Evolutionary conservation across 2,113 vertebrate genomes (phyloP).

Genomic region (Antechinus flavipes): DNA sequence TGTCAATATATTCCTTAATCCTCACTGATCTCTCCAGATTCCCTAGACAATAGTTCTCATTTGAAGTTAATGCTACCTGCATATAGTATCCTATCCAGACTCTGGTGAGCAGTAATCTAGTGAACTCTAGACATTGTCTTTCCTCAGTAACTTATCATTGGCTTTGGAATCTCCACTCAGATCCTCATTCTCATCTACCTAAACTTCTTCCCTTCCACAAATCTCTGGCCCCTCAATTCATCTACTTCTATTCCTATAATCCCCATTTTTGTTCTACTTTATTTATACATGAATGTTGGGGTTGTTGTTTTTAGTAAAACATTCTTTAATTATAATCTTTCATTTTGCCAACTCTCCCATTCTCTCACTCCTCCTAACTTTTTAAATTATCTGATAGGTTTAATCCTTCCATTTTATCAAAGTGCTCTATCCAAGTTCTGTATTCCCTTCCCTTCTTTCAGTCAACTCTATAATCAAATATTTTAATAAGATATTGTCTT

Average conservation of each 20-base stretch:
- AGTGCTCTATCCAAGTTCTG: not conserved
- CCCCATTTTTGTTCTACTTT: not conserved
- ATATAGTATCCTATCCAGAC: not conserved
- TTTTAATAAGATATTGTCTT: not conserved
- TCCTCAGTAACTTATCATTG: not conserved
- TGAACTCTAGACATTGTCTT: not conserved
- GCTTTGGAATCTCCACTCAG: not conserved
- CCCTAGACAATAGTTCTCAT: not conserved
- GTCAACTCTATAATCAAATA: not conserved
- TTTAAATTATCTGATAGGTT: too few relatives aligned
- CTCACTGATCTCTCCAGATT: not conserved
- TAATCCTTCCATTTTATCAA: not conserved
- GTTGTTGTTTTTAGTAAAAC: too few relatives aligned
- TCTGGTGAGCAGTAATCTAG: not conserved
- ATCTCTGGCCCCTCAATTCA: not conserved
- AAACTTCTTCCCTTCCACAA: not conserved
- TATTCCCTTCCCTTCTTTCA: not conserved
- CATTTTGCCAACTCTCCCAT: not conserved
- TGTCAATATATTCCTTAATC: not conserved
- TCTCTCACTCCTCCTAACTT: not conserved
- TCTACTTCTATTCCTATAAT: not conserved
- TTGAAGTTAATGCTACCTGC: not conserved
- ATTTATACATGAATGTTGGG: not conserved
- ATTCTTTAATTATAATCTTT: not conserved
- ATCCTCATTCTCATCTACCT: not conserved